phyloP scores from a whole-genome alignment of 92 coral and sea anemone species.

The Epizoanthus fatuus region DNA sequence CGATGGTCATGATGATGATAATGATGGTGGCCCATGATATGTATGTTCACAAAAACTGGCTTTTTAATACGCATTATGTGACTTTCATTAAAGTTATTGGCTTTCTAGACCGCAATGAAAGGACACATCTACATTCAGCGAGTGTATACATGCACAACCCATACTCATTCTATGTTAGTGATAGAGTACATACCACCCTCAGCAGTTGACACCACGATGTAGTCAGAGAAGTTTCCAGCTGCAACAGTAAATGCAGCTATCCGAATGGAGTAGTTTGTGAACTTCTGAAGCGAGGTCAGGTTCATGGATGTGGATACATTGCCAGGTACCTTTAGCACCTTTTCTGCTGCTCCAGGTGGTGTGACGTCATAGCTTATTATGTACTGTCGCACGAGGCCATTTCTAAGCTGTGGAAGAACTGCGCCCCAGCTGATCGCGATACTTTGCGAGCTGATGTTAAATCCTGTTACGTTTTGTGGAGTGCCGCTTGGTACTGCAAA shows the following conservation, averaged over 20 bases:
- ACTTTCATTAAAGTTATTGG: too few species aligned
- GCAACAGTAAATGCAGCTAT: constrained; percentile 37
- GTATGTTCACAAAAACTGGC: too few species aligned
- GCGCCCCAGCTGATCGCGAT: constrained; percentile 38
- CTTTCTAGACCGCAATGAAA: too few species aligned
- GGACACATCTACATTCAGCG: too few species aligned
- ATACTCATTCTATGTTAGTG: neutral
- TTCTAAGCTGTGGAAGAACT: constrained; percentile 23
- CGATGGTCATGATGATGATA: too few species aligned
- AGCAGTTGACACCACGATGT: constrained; percentile 30
- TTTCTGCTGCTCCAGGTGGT: constrained; percentile 17
- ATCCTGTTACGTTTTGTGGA: constrained; percentile 36
- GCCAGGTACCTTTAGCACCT: neutral
- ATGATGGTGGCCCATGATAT: too few species aligned
- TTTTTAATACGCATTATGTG: too few species aligned
- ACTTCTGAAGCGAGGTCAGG: constrained; percentile 35
- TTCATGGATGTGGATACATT: constrained; percentile 12
- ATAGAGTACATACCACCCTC: constrained; percentile 24
- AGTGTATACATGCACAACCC: too few species aligned
- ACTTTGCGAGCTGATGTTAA: constrained; percentile 16
- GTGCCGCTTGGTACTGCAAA: constrained; percentile 13
- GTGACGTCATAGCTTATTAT: constrained; percentile 7
- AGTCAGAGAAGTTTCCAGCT: constrained; percentile 21
- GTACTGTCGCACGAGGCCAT: constrained; percentile 49
- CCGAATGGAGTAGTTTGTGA: constrained; percentile 44